These are phyloP conservation scores for Phortica variegata DNA, from an alignment of 1,140 invertebrate species.

Conservation along the genomic window DNA sequence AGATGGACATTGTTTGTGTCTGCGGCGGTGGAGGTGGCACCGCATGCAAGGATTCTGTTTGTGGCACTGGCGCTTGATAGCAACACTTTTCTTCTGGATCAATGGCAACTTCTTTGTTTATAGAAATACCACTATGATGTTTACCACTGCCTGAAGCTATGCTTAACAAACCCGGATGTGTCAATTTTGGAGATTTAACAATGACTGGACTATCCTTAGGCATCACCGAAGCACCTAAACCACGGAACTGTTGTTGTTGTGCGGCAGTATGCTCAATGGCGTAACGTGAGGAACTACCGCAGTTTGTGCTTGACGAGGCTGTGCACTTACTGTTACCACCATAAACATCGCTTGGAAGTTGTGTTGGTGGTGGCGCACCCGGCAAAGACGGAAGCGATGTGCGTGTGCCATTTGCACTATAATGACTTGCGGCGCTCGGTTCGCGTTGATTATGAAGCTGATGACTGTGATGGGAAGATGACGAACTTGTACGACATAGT, in stretches of 20 bases:
- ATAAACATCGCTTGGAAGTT: slow-evolving; percentile 34
- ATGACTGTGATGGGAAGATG: slow-evolving; percentile 26
- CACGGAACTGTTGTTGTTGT: slow-evolving; percentile 42
- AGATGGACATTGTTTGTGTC: slow-evolving; percentile 34
- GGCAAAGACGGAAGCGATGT: slow-evolving; percentile 26
- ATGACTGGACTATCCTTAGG: slow-evolving; percentile 56
- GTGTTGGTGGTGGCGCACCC: slow-evolving; percentile 21
- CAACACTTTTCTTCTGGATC: slow-evolving; percentile 55
- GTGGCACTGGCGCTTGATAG: slow-evolving; percentile 23
- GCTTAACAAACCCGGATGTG: slow-evolving; percentile 32
- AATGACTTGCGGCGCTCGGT: slow-evolving; percentile 20
- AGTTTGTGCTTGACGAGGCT: slow-evolving; percentile 7
- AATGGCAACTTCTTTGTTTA: slow-evolving; percentile 55
- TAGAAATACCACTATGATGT: slow-evolving; percentile 33
- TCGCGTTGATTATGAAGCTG: slow-evolving; percentile 47
- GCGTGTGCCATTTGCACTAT: slow-evolving; percentile 38
- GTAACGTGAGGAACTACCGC: slow-evolving; percentile 26
- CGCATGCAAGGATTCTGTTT: slow-evolving; percentile 8
- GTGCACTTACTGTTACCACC: slow-evolving; percentile 26
- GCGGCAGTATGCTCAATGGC: slow-evolving; percentile 25
- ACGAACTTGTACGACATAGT: slow-evolving; percentile 64
- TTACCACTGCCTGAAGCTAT: slow-evolving; percentile 36
- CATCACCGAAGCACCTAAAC: slow-evolving; percentile 49
- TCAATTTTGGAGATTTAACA: slow-evolving; percentile 50
- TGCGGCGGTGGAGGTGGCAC: slow-evolving; percentile 8